A percentile compares a stretch with the other conserved stretches of the same genome.
Evolutionary conservation across 2,888 invertebrate genomes (phyloP).

Genomic region (Drosophila anomelani): DNA sequence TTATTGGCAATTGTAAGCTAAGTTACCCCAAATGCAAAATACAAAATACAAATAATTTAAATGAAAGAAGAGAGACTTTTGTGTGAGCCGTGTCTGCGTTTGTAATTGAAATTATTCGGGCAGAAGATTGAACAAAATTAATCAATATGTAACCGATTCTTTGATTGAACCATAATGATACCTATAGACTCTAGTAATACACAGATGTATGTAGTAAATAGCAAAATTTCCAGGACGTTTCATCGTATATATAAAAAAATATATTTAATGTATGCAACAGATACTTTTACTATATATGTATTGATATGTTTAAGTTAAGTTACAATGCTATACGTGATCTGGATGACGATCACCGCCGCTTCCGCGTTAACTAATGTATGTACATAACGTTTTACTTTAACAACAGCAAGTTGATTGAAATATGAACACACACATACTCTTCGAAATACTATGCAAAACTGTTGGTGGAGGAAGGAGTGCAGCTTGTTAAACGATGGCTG

Average conservation of each 20-base stretch:
- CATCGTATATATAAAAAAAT: constrained; percentile 25
- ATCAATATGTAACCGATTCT: constrained; percentile 51
- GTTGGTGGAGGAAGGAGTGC: constrained; percentile 51
- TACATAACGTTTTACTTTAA: constrained; percentile 68
- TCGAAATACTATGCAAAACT: constrained; percentile 47
- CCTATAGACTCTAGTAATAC: constrained; percentile 40
- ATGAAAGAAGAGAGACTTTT: constrained; percentile 22
- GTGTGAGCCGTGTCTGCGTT: constrained; percentile 8
- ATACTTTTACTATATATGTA: constrained; percentile 45
- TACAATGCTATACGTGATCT: constrained; percentile 47
- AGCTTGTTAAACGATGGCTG: constrained; percentile 59
- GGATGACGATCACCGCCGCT: constrained; percentile 50
- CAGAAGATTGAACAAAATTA: constrained; percentile 12
- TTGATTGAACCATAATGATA: constrained; percentile 48
- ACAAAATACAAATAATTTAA: constrained; percentile 36
- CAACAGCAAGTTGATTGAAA: constrained; percentile 44
- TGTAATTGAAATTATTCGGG: constrained; percentile 19
- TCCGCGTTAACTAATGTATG: constrained; percentile 65
- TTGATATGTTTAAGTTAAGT: constrained; percentile 56
- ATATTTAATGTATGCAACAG: constrained; percentile 57
- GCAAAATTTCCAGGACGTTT: constrained; percentile 65
- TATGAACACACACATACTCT: constrained; percentile 40
- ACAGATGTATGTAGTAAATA: constrained; percentile 56
- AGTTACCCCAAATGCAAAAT: constrained; percentile 32
- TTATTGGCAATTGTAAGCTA: constrained; percentile 48